Percentiles rank a stretch among this genome's conserved stretches.
Conservation (phyloP, 2,888 invertebrate species). For the Agriotes lineatus region DNA sequence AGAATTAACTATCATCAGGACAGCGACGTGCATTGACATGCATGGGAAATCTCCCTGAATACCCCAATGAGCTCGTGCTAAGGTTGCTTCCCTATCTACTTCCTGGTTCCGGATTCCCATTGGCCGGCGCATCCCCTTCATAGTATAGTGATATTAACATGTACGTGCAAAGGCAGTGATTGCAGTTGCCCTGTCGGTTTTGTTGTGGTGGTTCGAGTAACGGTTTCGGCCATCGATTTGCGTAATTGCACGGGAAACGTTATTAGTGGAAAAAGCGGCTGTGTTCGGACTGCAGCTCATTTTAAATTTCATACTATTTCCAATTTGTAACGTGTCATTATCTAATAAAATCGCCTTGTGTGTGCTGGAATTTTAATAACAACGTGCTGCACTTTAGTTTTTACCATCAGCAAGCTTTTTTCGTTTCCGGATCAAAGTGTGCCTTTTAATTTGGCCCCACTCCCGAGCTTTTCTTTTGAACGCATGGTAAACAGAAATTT, state of each 20-base stretch:
- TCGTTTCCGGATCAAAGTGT: neutral
- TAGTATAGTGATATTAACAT: constrained; percentile 4
- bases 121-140: constrained; percentile 51
- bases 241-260: constrained; percentile 8
- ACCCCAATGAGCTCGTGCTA: no score
- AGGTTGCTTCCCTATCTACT: constrained; percentile 50
- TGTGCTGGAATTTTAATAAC: constrained; percentile 22
- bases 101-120: constrained; percentile 61
- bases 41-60: no score
- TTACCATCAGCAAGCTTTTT: neutral
- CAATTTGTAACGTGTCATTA: constrained; percentile 20
- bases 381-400: neutral
- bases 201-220: neutral
- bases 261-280: constrained; percentile 12
- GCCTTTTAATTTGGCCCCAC: no score
- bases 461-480: no score
- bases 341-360: constrained; percentile 17
- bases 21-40: no score
- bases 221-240: constrained; percentile 4
- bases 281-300: neutral
- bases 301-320: constrained; percentile 8
- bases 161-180: neutral
- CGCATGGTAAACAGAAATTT: no score
- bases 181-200: constrained; percentile 6
- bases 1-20: no score